phyloP scores from a whole-genome alignment of 2,797 vertebrate species.

The Sebastolobus alascanus region DNA sequence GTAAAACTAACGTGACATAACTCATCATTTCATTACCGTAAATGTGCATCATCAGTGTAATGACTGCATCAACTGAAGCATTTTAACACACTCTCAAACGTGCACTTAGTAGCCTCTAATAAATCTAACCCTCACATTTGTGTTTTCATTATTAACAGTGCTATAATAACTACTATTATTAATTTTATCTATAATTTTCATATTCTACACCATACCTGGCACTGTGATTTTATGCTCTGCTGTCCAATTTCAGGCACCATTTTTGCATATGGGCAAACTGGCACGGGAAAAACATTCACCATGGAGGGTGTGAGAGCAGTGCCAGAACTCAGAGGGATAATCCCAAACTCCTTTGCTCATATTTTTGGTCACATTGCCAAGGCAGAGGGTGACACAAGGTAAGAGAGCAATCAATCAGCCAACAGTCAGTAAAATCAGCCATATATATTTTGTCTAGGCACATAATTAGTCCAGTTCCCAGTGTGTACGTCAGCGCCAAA shows the following conservation, averaged over 20 bases:
- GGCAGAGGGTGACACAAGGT: slow-evolving; percentile 98
- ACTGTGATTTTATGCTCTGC: neutral
- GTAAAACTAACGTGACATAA: slow-evolving; percentile 76
- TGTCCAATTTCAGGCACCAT: slow-evolving; percentile 91
- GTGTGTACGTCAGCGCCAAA: neutral
- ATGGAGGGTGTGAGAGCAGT: slow-evolving; percentile 98
- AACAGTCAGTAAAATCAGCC: neutral
- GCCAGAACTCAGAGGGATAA: slow-evolving; percentile 97
- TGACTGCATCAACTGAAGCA: neutral
- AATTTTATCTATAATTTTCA: neutral
- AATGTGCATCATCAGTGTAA: neutral
- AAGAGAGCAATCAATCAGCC: slow-evolving; percentile 22
- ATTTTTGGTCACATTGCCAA: slow-evolving; percentile 99
- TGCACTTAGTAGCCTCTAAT: neutral
- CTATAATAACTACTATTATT: neutral
- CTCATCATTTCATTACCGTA: neutral
- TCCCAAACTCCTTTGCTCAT: slow-evolving; percentile 99
- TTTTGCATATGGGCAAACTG: slow-evolving; percentile 99
- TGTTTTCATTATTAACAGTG: neutral
- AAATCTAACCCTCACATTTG: neutral
- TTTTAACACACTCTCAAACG: neutral
- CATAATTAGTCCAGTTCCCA: neutral
- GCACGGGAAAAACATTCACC: slow-evolving; percentile 98
- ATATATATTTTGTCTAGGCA: neutral
- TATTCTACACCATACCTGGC: neutral